A percentile compares a stretch with the other conserved stretches of the same genome.
phyloP scores from a whole-genome alignment of 2,888 invertebrate genomes.

The Cantharis flavilabris region DNA sequence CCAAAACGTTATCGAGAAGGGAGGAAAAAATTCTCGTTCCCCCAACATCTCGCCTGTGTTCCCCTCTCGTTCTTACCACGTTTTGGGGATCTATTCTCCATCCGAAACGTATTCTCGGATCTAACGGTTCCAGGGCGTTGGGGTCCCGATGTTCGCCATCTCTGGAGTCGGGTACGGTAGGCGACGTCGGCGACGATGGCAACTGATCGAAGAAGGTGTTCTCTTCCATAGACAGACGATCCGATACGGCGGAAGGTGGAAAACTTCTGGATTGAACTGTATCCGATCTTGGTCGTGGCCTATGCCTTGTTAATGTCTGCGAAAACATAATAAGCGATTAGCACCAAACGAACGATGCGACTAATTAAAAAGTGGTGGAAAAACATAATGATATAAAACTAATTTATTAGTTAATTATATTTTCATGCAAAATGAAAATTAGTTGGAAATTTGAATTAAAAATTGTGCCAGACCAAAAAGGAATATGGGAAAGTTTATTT shows the following conservation, averaged over 20 bases:
- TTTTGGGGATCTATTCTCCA: constrained; percentile 60
- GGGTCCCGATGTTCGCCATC: constrained; percentile 43
- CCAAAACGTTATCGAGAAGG: constrained; percentile 83
- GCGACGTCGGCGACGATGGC: constrained; percentile 54
- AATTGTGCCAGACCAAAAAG: background rate
- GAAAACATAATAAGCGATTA: constrained; percentile 24
- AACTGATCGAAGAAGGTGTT: constrained; percentile 27
- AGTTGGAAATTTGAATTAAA: background rate
- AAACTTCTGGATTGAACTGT: constrained; percentile 73
- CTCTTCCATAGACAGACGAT: constrained; percentile 26
- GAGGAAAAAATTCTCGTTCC: constrained; percentile 75
- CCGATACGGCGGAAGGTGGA: constrained; percentile 56
- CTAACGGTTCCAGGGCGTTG: constrained; percentile 52
- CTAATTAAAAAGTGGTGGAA: background rate
- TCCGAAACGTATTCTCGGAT: constrained; percentile 48
- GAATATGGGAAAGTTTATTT: background rate
- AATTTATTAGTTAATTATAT: background rate
- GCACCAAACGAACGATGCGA: background rate
- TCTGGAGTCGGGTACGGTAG: constrained; percentile 47
- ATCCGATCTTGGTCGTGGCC: constrained; percentile 63
- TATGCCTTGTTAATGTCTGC: constrained; percentile 66
- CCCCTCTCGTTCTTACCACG: constrained; percentile 56
- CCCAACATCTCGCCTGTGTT: constrained; percentile 56
- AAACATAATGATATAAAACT: background rate
- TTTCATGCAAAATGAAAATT: background rate